phyloP scores from a whole-genome alignment of 2,888 invertebrate genomes.

The Tipula unca region DNA sequence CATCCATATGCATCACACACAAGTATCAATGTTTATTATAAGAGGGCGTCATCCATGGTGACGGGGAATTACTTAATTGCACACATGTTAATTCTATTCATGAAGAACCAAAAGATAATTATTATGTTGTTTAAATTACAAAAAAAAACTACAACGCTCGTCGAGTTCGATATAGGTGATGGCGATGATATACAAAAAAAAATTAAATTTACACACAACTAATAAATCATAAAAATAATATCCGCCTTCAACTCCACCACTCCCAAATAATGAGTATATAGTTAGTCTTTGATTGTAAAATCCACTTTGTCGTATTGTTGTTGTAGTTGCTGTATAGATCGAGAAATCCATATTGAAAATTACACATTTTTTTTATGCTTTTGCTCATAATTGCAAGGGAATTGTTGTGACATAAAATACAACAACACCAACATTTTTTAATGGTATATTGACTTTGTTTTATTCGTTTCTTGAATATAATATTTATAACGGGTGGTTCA shows the following conservation, averaged over 20 bases:
- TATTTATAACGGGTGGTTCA: not conserved
- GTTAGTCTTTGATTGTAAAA: not conserved
- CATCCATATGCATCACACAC: not conserved
- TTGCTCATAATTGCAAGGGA: not conserved
- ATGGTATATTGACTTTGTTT: not conserved
- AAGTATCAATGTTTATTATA: not conserved
- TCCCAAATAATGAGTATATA: not conserved
- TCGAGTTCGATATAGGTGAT: not conserved
- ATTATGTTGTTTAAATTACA: not conserved
- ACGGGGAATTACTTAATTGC: not conserved
- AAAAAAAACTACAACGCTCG: not conserved
- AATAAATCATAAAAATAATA: not conserved
- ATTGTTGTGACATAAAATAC: not conserved
- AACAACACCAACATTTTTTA: not conserved
- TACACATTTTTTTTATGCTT: not conserved
- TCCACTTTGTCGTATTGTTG: not conserved
- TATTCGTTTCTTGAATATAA: not conserved
- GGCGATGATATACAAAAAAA: not conserved
- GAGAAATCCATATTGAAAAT: not conserved
- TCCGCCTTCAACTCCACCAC: not conserved
- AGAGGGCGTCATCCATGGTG: not conserved
- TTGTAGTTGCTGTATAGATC: not conserved
- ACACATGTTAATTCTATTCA: not conserved
- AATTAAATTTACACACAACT: not conserved
- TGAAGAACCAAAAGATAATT: not conserved